Evolutionary conservation across 2,797 vertebrate species (phyloP).

Genomic region (Alfaro cultratus): DNA sequence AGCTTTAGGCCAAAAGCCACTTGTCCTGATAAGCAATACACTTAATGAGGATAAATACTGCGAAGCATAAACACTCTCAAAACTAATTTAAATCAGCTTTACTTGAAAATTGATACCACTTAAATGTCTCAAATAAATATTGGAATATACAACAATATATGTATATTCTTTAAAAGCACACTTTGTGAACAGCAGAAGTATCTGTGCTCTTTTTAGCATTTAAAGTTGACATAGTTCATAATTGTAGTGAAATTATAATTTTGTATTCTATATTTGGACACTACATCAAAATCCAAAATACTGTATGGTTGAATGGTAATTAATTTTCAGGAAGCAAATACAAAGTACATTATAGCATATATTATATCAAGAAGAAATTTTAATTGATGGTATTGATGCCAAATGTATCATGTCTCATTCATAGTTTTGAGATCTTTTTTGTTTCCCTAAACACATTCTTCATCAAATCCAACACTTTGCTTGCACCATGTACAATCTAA

Average conservation of each 20-base stretch:
- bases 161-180: not conserved
- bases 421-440: not conserved
- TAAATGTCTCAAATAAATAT: not conserved
- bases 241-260: not conserved
- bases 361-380: not conserved
- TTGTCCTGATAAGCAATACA: constrained; percentile 74
- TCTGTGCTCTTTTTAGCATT: not conserved
- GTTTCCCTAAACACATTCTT: not conserved
- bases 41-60: not conserved
- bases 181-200: not conserved
- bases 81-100: not conserved
- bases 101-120: not conserved
- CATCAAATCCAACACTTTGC: not conserved
- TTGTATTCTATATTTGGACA: not conserved
- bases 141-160: not conserved
- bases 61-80: not conserved
- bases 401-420: not conserved
- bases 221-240: not conserved
- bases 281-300: not conserved
- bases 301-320: not conserved
- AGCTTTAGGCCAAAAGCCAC: constrained; percentile 84
- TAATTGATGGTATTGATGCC: not conserved
- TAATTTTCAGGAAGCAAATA: not conserved
- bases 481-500: not conserved
- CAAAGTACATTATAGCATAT: not conserved